Conservation (phyloP, 2,797 vertebrate genomes). For the Hydrophis major region DNA sequence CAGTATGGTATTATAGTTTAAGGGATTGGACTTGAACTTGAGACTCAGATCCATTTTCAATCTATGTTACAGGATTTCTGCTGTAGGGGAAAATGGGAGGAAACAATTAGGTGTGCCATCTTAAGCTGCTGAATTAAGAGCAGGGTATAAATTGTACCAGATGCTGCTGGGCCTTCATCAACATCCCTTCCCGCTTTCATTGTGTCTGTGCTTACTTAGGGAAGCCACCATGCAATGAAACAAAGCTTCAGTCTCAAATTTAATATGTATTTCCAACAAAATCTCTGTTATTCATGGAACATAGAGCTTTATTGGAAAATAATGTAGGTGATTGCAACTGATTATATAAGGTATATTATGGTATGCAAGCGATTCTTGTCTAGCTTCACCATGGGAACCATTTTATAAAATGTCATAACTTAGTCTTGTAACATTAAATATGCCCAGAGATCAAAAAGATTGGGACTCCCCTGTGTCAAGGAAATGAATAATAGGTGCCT, state of each 20-base stretch:
- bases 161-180: background rate
- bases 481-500: background rate
- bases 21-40: background rate
- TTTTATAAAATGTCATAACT: background rate
- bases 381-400: background rate
- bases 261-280: background rate
- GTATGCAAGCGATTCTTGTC: background rate
- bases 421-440: background rate
- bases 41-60: background rate
- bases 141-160: background rate
- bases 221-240: background rate
- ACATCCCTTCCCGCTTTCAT: background rate
- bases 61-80: background rate
- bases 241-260: background rate
- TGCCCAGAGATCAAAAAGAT: background rate
- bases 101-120: background rate
- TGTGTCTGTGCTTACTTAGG: background rate
- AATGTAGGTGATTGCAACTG: background rate
- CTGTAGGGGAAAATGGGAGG: background rate
- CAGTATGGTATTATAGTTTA: background rate
- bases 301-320: background rate
- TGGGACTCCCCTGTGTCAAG: background rate
- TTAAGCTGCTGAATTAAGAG: background rate
- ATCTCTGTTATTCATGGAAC: background rate
- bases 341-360: background rate